These are phyloP conservation scores for Drosophila ochracea DNA, from an alignment of 2,888 invertebrate genomes.

Conservation along the genomic window DNA sequence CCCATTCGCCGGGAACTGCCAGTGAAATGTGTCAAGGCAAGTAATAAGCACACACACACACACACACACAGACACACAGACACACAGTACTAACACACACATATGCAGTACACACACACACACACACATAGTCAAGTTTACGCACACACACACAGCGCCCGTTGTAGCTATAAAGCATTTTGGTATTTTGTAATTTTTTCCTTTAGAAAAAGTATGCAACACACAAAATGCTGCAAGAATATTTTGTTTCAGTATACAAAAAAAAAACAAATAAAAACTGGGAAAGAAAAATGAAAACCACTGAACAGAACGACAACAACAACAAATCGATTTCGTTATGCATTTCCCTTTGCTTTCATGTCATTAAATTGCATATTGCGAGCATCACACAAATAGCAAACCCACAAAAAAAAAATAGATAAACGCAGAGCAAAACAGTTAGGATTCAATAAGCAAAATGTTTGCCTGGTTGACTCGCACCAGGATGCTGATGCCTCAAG, in stretches of 20 bases:
- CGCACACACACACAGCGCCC: neutral
- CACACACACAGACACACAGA: neutral
- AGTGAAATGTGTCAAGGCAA: slow-evolving; percentile 73
- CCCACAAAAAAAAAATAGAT: neutral
- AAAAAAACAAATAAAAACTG: slow-evolving; percentile 1
- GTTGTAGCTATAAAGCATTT: slow-evolving; percentile 27
- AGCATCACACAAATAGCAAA: neutral
- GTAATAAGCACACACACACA: slow-evolving; percentile 21
- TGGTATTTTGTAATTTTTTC: slow-evolving; percentile 37
- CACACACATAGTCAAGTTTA: neutral
- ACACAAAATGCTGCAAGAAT: slow-evolving; percentile 11
- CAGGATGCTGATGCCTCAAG: neutral
- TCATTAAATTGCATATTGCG: slow-evolving; percentile 37
- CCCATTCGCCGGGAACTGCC: slow-evolving; percentile 38
- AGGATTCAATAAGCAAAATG: slow-evolving; percentile 16
- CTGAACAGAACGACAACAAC: slow-evolving; percentile 17
- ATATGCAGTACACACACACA: neutral
- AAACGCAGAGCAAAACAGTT: slow-evolving; percentile 11
- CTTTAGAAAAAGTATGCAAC: neutral
- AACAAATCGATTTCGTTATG: slow-evolving; percentile 45
- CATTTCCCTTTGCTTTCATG: slow-evolving; percentile 9
- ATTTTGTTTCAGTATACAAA: neutral
- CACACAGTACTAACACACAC: neutral
- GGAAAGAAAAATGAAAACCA: neutral
- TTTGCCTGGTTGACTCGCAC: neutral